These are phyloP conservation scores for Suillia variegata DNA, from an alignment of 2,888 invertebrate genomes.

Conservation along the genomic window DNA sequence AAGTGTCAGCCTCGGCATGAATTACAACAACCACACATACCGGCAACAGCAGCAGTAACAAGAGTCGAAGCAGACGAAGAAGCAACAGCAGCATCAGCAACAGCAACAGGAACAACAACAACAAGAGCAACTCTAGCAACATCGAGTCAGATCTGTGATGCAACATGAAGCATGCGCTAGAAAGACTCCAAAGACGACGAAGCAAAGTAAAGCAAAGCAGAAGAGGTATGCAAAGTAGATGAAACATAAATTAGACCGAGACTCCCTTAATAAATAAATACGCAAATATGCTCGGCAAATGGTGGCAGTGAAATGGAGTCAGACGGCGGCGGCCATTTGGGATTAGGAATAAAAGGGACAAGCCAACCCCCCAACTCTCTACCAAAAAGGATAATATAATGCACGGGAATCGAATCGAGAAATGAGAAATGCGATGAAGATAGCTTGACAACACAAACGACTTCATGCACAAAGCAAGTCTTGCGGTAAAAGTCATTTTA, in stretches of 20 bases:
- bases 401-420: too few relatives aligned
- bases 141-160: too few relatives aligned
- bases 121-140: background rate
- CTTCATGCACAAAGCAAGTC: too few relatives aligned
- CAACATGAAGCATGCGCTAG: too few relatives aligned
- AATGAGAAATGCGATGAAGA: too few relatives aligned
- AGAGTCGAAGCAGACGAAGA: too few relatives aligned
- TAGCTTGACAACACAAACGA: too few relatives aligned
- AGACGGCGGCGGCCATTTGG: background rate
- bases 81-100: background rate
- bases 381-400: too few relatives aligned
- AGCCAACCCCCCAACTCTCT: too few relatives aligned
- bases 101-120: background rate
- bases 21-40: background rate
- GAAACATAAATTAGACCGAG: slow-evolving; percentile 1
- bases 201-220: background rate
- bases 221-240: slow-evolving; percentile 1
- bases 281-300: background rate
- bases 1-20: background rate
- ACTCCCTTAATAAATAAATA: slow-evolving; percentile 5
- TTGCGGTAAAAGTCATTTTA: too few relatives aligned
- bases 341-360: background rate
- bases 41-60: background rate
- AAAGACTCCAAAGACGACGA: too few relatives aligned
- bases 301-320: background rate